phyloP scores from a whole-genome alignment of 1,140 invertebrate genomes.

The Rhagoletis pomonella region DNA sequence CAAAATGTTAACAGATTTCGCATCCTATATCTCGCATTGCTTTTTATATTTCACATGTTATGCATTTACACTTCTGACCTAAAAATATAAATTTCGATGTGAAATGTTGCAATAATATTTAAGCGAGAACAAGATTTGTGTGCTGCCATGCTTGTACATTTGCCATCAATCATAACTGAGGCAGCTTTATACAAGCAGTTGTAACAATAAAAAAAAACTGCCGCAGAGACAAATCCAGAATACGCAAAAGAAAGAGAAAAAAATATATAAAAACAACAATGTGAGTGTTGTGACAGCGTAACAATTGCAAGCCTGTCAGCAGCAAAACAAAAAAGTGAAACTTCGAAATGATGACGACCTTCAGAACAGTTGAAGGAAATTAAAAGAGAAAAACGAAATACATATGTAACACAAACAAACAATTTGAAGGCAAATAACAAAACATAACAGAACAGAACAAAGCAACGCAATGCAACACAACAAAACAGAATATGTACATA shows the following conservation, averaged over 20 bases:
- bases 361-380: background rate
- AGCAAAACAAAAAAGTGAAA: constrained; percentile 13
- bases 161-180: constrained; percentile 42
- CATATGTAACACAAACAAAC: background rate
- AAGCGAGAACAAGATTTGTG: constrained; percentile 19
- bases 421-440: background rate
- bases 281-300: background rate
- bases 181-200: background rate
- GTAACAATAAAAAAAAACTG: background rate
- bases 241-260: too few relatives aligned
- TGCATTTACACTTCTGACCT: constrained; percentile 26
- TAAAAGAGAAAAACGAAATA: background rate
- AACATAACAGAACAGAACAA: background rate
- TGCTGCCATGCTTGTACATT: background rate
- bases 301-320: constrained; percentile 1
- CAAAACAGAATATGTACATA: background rate
- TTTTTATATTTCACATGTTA: background rate
- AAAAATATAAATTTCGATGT: background rate
- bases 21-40: background rate
- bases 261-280: too few relatives aligned
- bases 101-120: constrained; percentile 18
- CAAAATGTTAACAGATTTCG: background rate
- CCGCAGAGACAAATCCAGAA: background rate
- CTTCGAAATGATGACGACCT: constrained; percentile 25
- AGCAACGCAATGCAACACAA: background rate